Evolutionary conservation across 2,888 invertebrate species (phyloP).

Genomic region (Micropterix aruncella): DNA sequence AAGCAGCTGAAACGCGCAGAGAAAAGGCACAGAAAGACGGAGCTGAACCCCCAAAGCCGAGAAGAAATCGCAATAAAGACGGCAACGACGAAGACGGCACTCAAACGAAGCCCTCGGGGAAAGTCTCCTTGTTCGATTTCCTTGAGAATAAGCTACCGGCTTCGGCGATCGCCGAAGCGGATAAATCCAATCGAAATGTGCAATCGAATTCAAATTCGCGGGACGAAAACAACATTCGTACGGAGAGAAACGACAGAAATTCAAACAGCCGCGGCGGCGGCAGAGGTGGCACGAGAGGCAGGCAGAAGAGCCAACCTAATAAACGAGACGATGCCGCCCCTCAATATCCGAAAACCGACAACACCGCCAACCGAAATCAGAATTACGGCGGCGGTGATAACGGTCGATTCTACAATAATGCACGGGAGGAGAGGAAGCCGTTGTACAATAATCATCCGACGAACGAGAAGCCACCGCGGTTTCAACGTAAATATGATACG

Average conservation of each 20-base stretch:
- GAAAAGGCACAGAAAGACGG: conserved; percentile 27
- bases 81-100: conserved; percentile 40
- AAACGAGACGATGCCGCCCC: conserved; percentile 14
- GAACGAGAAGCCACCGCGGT: conserved; percentile 44
- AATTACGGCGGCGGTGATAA: conserved; percentile 6
- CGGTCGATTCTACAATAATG: conserved; percentile 6
- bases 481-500: conserved; percentile 40
- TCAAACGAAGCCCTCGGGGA: conserved; percentile 60
- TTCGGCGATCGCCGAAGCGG: conserved; percentile 33
- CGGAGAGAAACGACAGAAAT: conserved; percentile 19
- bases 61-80: conserved; percentile 33
- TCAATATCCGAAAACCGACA: conserved; percentile 15
- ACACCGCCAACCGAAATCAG: conserved; percentile 7
- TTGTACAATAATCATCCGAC: conserved; percentile 15
- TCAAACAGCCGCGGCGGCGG: conserved; percentile 17
- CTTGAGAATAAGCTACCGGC: conserved; percentile 64
- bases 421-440: conserved; percentile 24
- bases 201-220: conserved; percentile 10
- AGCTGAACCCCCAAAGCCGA: conserved; percentile 24
- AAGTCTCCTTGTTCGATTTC: conserved; percentile 70
- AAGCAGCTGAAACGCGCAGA: conserved; percentile 31
- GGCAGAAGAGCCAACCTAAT: conserved; percentile 9
- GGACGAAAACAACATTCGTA: conserved; percentile 15
- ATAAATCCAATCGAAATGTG: conserved; percentile 16
- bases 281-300: conserved; percentile 6